Evolutionary conservation across 2,113 vertebrate genomes (phyloP).

Genomic region (Chloropsis cyanopogon): DNA sequence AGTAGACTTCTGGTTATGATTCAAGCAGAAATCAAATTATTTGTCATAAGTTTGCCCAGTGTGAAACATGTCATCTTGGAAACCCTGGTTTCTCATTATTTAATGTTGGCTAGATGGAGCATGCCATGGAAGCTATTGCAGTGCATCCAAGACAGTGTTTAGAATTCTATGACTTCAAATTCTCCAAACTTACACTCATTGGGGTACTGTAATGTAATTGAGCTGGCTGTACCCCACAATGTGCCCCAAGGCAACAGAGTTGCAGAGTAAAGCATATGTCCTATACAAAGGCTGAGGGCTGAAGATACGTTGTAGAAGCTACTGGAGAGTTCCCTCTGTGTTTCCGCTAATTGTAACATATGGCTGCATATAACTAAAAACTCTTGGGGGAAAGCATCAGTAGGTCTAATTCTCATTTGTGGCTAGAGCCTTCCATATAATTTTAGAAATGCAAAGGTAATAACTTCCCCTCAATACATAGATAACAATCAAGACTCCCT

Average conservation of each 20-base stretch:
- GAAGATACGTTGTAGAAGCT: neutral
- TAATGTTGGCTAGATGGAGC: neutral
- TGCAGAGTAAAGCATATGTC: neutral
- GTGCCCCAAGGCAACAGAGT: neutral
- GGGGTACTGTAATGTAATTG: neutral
- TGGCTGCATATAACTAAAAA: neutral
- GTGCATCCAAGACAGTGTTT: neutral
- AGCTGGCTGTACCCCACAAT: neutral
- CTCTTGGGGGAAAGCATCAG: neutral
- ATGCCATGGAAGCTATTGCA: neutral
- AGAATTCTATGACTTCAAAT: neutral
- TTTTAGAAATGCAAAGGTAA: neutral
- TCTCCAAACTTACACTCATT: neutral
- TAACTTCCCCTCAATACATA: neutral
- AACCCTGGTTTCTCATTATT: neutral
- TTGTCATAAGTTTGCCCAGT: neutral
- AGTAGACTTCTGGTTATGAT: neutral
- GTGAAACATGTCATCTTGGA: constrained; percentile 9
- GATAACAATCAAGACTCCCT: neutral
- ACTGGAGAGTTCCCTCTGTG: neutral
- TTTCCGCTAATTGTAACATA: neutral
- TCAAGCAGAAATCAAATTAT: constrained; percentile 1
- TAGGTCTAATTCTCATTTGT: neutral
- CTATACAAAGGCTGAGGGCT: neutral
- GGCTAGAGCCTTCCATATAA: neutral